Evolutionary conservation across 2,797 vertebrate genomes (phyloP), one percentile per base, ranked within the genome.

Genomic region (Lophius americanus): DNA sequence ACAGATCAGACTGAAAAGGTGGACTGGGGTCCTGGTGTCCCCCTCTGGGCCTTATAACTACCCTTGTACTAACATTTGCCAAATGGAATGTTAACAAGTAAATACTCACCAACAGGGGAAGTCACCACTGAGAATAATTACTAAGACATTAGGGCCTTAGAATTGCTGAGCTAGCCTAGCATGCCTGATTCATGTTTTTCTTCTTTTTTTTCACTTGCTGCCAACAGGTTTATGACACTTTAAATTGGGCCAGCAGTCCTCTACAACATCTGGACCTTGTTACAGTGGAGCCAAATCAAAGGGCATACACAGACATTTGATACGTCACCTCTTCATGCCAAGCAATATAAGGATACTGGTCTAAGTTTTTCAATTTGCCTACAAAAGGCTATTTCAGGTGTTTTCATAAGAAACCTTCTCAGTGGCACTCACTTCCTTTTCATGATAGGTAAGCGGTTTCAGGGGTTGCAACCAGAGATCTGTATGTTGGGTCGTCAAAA

Each of bases 41-140:
- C 75, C 68, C 74, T 73, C 72, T 58, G 66, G 70, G 66, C 63
- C 69, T 77, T 71, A 72, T 58, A 82, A 76, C 52, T 51, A 65
- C 73, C 61, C 64, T 76, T 33, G 65, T 58, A 85, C 70, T 70
- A 78, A 82, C 62, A 77, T 71, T 84, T 55, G 14, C 54, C 74
- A 43, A 77, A 62, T 85, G 88, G 90, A 92, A 93, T 87, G 84
- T 89, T 92, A 90, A 92, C 84, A 91, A 89, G 89, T 87, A 88
- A 89, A 85, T 83, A 78, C 85, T 78, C 63, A 81, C 68, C 69
- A 76, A 83, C 54, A 68, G 63, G 49, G 73, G 74, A 81, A 85
- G 84, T 81, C 72, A 85, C 81, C 70, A 79, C 81, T 77, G 77
- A 83, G 86, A 91, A 88, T 91, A 89, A 92, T 90, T 87, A 85